Conservation (phyloP, 2,113 vertebrate genomes). For the Circaetus gallicus region DNA sequence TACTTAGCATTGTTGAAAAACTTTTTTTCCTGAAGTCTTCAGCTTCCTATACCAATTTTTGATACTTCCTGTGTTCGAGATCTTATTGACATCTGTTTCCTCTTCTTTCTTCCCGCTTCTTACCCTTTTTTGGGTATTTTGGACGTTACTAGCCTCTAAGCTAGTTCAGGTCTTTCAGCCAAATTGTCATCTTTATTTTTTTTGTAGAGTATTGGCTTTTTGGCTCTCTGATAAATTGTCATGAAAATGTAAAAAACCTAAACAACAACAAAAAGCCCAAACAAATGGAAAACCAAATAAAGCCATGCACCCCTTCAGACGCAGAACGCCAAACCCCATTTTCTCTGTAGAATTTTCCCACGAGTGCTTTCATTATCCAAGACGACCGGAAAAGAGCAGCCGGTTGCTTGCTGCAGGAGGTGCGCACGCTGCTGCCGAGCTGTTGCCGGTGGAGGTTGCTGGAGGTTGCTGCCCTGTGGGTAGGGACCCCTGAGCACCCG, state of each 20-base stretch:
- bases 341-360: neutral
- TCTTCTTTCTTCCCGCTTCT: neutral
- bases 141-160: neutral
- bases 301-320: neutral
- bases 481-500: too few relatives aligned
- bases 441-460: neutral
- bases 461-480: neutral
- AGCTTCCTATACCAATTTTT: constrained; percentile 5
- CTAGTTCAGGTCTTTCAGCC: neutral
- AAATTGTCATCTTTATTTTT: neutral
- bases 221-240: neutral
- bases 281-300: neutral
- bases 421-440: neutral
- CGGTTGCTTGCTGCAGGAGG: neutral
- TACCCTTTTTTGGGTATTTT: neutral
- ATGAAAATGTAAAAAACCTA: neutral
- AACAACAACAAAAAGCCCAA: neutral
- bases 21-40: neutral
- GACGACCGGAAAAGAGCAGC: rapidly evolving
- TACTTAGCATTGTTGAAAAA: neutral
- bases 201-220: neutral
- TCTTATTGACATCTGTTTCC: constrained; percentile 40
- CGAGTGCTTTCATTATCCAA: rapidly evolving
- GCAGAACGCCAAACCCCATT: too few relatives aligned
- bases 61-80: neutral